Base-by-base conservation (phyloP, 2,888 invertebrate genomes). In the Gibbula magus region DNA sequence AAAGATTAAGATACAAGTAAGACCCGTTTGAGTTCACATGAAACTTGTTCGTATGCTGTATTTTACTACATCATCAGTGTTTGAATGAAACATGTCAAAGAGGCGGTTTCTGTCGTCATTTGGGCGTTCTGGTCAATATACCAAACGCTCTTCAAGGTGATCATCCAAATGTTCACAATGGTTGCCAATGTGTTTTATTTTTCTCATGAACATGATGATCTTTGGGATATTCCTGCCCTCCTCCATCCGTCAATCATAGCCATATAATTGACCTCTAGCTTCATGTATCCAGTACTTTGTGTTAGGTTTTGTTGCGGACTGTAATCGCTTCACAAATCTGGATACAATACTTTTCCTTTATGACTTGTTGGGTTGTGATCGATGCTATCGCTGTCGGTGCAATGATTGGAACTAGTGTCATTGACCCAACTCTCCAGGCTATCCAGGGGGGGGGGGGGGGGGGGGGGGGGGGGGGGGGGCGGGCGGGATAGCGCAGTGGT, bases 31-130 rank as follows among this genome's bases (percentile, higher is more conserved):
- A 18, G 25, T 4, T 66, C 66, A 13, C 18, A 53, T 18, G 29
- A 22, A 76, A n/a, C 53, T 22, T 10, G 16, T 54, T 32, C 61
- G 35, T 32, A 77, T 77, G 29, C 56, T 5, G n/a, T 18, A 25
- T 4, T 77, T 77, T 8, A 77, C 66, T 13, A 22, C 51, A 75
- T 75, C 74, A 32, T 20, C 13, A 18, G 75, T 76, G 45, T 75
- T 79, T 53, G 66, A 45, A 35, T 76, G 77, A 76, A 67, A 53
- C 77, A 80, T 70, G 52, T 80, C 80, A 45, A 66, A 51, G 2
- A 78, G 22, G 39, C 78, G 8, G 32, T 67, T 78, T 39, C 51
- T 66, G 78, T 45, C 35, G 32, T 78, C 75, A 80, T 78, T 80
- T 10, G 29, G 20, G 29, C 74, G 75, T 16, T 29, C 45, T 52